A percentile compares a stretch with the other conserved stretches of the same genome.
These are phyloP conservation scores for Helarctos malayanus DNA, from an alignment of 2,797 vertebrate species.

Conservation along the genomic window DNA sequence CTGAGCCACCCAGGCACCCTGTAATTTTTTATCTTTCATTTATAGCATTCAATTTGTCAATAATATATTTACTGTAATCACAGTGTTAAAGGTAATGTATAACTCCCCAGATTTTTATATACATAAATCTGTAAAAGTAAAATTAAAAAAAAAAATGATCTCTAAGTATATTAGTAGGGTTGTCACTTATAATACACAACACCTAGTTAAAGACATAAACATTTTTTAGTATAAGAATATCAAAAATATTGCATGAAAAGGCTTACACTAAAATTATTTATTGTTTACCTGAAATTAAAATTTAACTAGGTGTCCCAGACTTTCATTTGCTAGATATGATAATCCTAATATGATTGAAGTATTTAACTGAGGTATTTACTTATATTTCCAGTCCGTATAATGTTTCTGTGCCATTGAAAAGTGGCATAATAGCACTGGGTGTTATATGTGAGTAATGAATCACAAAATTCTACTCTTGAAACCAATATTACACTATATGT, in stretches of 20 bases:
- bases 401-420: not conserved
- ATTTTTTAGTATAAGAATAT: not conserved
- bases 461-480: not conserved
- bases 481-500: not conserved
- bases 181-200: not conserved
- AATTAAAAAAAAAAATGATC: not conserved
- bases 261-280: not conserved
- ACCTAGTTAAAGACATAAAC: not conserved
- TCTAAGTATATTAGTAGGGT: not conserved
- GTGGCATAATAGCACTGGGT: not conserved
- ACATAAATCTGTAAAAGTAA: not conserved
- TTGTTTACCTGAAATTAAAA: constrained; percentile 36
- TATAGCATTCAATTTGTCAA: not conserved
- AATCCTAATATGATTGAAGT: not conserved
- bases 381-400: not conserved
- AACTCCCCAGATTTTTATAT: not conserved
- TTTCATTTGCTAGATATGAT: not conserved
- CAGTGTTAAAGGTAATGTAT: not conserved
- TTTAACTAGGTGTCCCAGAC: not conserved
- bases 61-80: not conserved
- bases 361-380: not conserved
- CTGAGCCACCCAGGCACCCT: no score
- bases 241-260: not conserved
- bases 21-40: not conserved
- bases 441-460: not conserved